Evolutionary conservation across 64 coral and sea anemone genomes (phyloP).

Genomic region (Stichodactyla helianthus): DNA sequence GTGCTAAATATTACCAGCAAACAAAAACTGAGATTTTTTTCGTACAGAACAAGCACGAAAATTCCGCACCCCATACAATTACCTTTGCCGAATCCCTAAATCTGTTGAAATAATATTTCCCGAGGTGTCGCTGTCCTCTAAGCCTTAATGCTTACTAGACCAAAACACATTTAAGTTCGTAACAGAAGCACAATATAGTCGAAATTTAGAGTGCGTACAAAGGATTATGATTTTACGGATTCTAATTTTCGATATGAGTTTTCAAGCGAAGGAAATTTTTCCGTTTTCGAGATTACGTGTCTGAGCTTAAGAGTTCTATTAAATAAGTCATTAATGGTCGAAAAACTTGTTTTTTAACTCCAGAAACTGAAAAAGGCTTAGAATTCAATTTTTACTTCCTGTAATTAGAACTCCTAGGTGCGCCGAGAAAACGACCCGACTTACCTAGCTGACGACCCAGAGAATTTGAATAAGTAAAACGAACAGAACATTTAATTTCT

Average conservation of each 20-base stretch:
- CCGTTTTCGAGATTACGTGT: background rate
- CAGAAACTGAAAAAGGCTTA: background rate
- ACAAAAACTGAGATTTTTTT: too few relatives aligned
- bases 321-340: conserved; percentile 11
- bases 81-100: too few relatives aligned
- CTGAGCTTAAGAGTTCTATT: conserved; percentile 5
- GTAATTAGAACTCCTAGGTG: background rate
- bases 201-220: background rate
- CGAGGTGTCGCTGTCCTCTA: background rate
- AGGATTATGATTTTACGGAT: background rate
- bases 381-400: background rate
- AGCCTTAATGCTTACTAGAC: background rate
- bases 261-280: background rate
- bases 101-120: background rate
- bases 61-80: too few relatives aligned
- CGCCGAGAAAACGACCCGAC: background rate
- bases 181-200: background rate
- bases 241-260: background rate
- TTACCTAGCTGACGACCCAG: too few relatives aligned
- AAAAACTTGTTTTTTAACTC: background rate
- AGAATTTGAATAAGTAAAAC: too few relatives aligned
- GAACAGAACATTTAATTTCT: too few relatives aligned
- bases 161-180: background rate
- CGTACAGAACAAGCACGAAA: too few relatives aligned
- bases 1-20: too few relatives aligned